These are phyloP conservation scores for Otus scops DNA, from an alignment of 2,797 vertebrate genomes.

Conservation along the genomic window DNA sequence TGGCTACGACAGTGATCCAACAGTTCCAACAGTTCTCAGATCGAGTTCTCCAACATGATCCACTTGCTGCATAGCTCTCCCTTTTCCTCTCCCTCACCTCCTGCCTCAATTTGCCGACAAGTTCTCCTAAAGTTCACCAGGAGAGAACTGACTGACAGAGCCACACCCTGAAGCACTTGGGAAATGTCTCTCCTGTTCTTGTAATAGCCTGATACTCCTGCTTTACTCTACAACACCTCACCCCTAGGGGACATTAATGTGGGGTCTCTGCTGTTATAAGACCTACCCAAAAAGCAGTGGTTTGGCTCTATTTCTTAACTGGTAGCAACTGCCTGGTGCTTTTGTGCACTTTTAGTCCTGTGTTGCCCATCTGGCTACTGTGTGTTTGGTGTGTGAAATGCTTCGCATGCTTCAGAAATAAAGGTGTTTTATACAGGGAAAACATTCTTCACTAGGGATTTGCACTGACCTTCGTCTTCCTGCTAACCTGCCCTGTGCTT, in stretches of 20 bases:
- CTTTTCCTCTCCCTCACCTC: background rate
- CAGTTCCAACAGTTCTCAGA: background rate
- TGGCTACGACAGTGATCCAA: background rate
- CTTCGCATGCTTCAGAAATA: background rate
- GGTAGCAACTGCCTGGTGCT: accelerated
- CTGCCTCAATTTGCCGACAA: background rate
- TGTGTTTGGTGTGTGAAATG: background rate
- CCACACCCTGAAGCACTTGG: background rate
- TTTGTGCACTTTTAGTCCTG: background rate
- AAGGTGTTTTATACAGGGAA: background rate
- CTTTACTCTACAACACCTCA: background rate
- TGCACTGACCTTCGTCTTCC: background rate
- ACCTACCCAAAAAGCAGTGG: background rate
- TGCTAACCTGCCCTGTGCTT: background rate
- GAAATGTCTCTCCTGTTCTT: background rate
- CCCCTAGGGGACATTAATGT: background rate
- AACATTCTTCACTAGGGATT: background rate
- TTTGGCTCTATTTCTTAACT: background rate
- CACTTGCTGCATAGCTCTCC: background rate
- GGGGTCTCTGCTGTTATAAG: background rate
- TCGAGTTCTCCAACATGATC: background rate
- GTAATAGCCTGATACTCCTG: background rate
- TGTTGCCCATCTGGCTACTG: background rate
- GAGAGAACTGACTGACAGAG: background rate
- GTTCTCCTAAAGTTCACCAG: background rate